Base-by-base conservation (phyloP, 1,140 invertebrate genomes). In the Heterodera carotae region DNA sequence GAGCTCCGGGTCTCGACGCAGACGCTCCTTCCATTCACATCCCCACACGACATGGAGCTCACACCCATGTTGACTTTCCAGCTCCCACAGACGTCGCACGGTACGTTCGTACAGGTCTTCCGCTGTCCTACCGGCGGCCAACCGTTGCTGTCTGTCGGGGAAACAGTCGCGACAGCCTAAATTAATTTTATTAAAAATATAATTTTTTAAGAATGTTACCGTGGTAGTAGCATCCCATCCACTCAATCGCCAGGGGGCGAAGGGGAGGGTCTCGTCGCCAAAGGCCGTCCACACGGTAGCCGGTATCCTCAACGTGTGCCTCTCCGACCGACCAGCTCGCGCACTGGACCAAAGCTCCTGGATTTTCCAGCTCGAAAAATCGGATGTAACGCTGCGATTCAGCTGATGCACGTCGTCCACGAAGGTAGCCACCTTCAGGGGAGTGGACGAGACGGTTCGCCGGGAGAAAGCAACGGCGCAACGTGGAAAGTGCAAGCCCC, bases 241-340 rank as follows among this genome's bases (percentile, higher is more conserved):
- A 72, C 15, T 72, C 70, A 60, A 72, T 72, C 3, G 53, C 70
- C 43, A 72, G 29, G 22, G 70, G 70, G 7, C 70, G 56, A 59
- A 53, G 70, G 8, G 70, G 43, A 5, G 70, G 31, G 0, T 43
- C 22, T 53, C 70, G 33, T 22, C 39, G 34, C 43, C 70, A 67
- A 39, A 39, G 36, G 4, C 36, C 36, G 36, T 39, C 36, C 36
- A 39, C 36, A 10, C 36, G 36, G 36, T 39, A 39, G 36, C 36
- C 36, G 10, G 4, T 39, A 10, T 39, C 36, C 10, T 39, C 36
- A 6, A 39, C 10, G 36, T 39, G 36, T 10, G 36, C 36, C 36
- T 39, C 36, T 39, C 36, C 36, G 36, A 39, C 36, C 4, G 36
- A 39, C 36, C 36, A 39, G 36, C 36, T 39, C 4, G 36, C 36